Evolutionary conservation across 92 coral and sea anemone species (phyloP).

Genomic region (Umimayanthus chanpuru): DNA sequence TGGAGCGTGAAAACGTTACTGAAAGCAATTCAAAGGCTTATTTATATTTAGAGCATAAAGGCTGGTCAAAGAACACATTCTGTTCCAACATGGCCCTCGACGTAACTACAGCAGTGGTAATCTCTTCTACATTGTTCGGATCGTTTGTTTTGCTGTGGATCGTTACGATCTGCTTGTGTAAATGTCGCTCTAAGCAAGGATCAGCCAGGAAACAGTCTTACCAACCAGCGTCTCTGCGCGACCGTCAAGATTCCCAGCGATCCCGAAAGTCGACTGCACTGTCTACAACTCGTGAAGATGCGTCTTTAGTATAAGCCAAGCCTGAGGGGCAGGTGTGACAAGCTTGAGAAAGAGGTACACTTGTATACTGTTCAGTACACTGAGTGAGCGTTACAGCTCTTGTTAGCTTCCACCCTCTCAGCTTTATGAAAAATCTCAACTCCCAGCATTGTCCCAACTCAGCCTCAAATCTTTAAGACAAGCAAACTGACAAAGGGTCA

Average conservation of each 20-base stretch:
- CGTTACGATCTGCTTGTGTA: slow-evolving; percentile 22
- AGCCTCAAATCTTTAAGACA: too few species aligned
- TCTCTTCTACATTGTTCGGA: slow-evolving; percentile 27
- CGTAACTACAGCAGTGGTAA: slow-evolving; percentile 4
- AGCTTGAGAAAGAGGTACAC: background rate
- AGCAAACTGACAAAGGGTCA: too few species aligned
- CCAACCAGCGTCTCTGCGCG: background rate
- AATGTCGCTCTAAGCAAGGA: slow-evolving; percentile 6
- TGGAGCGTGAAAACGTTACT: slow-evolving; percentile 13
- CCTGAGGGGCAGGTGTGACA: background rate
- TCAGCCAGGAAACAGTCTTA: background rate
- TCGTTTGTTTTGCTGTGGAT: slow-evolving; percentile 12
- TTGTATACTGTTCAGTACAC: too few species aligned
- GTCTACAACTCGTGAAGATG: slow-evolving; percentile 27
- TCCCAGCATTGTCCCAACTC: too few species aligned
- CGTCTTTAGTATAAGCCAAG: slow-evolving; percentile 1
- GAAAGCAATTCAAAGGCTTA: background rate
- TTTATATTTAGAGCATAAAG: background rate
- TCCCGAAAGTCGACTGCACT: background rate
- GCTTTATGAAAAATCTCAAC: too few species aligned
- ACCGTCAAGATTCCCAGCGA: slow-evolving; percentile 19
- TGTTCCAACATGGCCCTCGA: slow-evolving; percentile 31
- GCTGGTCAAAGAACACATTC: background rate
- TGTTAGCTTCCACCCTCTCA: too few species aligned
- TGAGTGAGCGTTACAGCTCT: too few species aligned